Evolutionary conservation across 2,888 invertebrate species (phyloP), one percentile per base, ranked within the genome.

Genomic region (Salticus scenicus): DNA sequence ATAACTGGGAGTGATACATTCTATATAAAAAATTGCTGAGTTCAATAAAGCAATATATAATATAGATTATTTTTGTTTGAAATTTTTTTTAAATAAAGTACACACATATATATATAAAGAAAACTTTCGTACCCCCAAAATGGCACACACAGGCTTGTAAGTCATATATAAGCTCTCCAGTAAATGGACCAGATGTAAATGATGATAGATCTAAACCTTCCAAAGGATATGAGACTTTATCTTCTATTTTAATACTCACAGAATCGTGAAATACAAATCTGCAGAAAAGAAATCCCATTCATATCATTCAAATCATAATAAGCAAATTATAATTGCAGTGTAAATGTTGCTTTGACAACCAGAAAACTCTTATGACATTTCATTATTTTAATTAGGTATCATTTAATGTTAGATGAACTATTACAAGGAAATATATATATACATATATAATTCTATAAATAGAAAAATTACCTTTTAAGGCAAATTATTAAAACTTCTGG

Each of bases 221-320:
- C 78, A 94, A 90, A 10, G 94, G 94, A 90, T 94, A 94, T 79
- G 92, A 92, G 51, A 94, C 93, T 89, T 93, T 93, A 88, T 93
- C 93, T 89, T 94, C 94, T 33, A 94, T 91, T 90, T 94, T 94
- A 88, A 93, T 93, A 89, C 94, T 93, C 41, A 93, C 92, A 88
- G 93, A 92, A 89, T 94, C 93, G 90, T 94, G 92, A 90, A 93
- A 94, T 66, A 94, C 93, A 90, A 94, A 94, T 89, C 94, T 94
- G 90, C 27, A 91, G 90, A 66, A 74, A 66, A 88, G 14, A 41
- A 14, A 10, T n/a, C n/a, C n/a, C 28, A 5, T 10, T 20, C 7
- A 2, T 51, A 51, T n/a, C 0, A 14, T 51, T 51, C n/a, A 47
- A 51, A 4, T 14, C 0, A 51, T 51, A 0, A 51, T 4, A 47